A percentile compares a stretch with the other conserved stretches of the same genome.
Conservation (phyloP, 2,113 vertebrate species). For the Cryptotis parvus region DNA sequence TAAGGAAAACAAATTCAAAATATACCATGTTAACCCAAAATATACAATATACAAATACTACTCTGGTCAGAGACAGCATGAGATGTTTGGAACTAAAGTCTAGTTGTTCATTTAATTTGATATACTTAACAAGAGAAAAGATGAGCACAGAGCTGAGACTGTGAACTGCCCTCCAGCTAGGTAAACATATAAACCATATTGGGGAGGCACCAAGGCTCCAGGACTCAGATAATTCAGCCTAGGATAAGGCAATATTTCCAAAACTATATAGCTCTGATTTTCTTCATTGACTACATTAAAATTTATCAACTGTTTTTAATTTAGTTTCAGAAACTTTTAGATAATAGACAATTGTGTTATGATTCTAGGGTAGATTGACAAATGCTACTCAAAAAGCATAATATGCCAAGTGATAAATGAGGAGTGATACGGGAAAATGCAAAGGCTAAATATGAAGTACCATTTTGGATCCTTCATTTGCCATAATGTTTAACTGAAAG, state of each 20-base stretch:
- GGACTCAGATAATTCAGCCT: background rate
- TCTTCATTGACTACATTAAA: background rate
- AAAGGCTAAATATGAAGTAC: background rate
- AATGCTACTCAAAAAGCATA: background rate
- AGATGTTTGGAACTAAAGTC: background rate
- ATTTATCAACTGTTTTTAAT: background rate
- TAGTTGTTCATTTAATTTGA: background rate
- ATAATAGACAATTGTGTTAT: background rate
- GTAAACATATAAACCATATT: rapidly evolving
- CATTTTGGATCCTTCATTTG: background rate
- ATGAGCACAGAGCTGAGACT: background rate
- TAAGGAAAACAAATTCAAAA: background rate
- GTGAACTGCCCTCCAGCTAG: background rate
- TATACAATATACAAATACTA: background rate
- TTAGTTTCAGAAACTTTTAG: background rate
- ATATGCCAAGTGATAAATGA: background rate
- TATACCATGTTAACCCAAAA: too few relatives aligned
- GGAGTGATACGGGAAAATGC: background rate
- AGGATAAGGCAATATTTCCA: background rate
- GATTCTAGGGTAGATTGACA: background rate
- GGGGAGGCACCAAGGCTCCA: background rate
- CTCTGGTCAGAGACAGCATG: background rate
- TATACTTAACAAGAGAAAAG: background rate
- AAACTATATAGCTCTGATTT: background rate
- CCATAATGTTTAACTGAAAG: background rate